phyloP scores from a whole-genome alignment of 2,888 invertebrate species.

The Cheilosia impressa region DNA sequence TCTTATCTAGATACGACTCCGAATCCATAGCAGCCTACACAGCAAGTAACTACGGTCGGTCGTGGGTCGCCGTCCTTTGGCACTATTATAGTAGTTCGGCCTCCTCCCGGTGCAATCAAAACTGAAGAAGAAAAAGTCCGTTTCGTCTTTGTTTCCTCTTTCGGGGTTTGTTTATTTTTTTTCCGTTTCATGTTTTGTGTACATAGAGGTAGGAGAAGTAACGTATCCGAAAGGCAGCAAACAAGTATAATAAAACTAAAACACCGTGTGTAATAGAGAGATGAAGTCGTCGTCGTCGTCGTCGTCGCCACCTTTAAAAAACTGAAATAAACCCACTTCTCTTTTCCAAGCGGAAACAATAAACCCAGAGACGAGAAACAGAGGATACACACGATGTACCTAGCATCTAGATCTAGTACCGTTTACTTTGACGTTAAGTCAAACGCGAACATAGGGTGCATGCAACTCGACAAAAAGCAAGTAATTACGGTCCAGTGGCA shows the following conservation, averaged over 20 bases:
- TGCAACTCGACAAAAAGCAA: constrained; percentile 25
- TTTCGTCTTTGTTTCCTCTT: constrained; percentile 57
- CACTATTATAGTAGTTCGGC: constrained; percentile 7
- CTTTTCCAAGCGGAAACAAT: constrained; percentile 55
- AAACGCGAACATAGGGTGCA: constrained; percentile 12
- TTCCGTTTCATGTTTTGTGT: constrained; percentile 12
- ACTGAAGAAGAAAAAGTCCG: constrained; percentile 4
- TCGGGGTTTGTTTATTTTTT: constrained; percentile 53
- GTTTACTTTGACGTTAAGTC: constrained; percentile 51
- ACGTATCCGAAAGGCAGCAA: constrained; percentile 14
- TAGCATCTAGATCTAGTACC: constrained; percentile 36
- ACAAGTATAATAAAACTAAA: constrained; percentile 28
- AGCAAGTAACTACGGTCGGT: constrained; percentile 19
- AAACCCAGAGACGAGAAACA: constrained; percentile 20
- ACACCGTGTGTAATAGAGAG: constrained; percentile 32
- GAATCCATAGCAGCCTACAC: background rate
- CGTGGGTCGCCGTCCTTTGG: background rate
- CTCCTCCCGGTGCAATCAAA: constrained; percentile 48
- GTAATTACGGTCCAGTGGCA: constrained; percentile 41
- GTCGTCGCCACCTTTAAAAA: constrained; percentile 36
- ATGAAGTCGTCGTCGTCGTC: constrained; percentile 33
- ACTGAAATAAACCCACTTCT: constrained; percentile 17
- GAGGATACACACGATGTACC: background rate
- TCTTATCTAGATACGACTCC: constrained; percentile 42
- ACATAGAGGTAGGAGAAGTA: constrained; percentile 8